Percentiles rank a stretch among this genome's conserved stretches.
Conservation (phyloP, 2,113 vertebrate genomes). For the Xiphorhynchus elegans region DNA sequence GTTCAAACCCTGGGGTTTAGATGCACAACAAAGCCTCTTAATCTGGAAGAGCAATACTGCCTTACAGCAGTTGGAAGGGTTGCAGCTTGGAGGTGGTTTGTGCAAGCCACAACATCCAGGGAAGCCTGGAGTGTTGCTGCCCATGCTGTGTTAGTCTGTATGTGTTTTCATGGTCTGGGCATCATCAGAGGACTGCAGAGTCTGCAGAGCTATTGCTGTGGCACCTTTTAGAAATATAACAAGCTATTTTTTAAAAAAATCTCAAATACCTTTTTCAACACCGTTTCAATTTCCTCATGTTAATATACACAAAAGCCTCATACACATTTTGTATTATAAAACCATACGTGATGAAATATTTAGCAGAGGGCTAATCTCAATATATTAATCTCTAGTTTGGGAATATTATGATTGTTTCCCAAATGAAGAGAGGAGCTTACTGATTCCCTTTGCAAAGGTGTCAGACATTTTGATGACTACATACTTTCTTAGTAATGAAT, state of each 20-base stretch:
- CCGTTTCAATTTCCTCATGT: neutral
- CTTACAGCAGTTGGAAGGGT: neutral
- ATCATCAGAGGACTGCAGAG: neutral
- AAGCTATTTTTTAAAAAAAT: neutral
- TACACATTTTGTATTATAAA: slow-evolving; percentile 8
- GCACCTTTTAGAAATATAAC: neutral
- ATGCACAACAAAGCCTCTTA: neutral
- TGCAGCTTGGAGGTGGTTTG: neutral
- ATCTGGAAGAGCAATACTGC: neutral
- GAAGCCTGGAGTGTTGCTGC: neutral
- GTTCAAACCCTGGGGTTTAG: neutral
- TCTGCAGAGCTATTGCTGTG: neutral
- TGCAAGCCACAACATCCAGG: neutral
- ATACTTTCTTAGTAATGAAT: slow-evolving; percentile 19
- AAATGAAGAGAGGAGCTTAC: slow-evolving; percentile 5
- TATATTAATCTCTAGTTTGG: slow-evolving; percentile 3
- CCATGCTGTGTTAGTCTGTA: neutral
- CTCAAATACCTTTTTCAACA: neutral
- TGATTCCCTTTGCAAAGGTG: neutral
- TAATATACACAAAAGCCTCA: neutral
- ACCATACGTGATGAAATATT: neutral
- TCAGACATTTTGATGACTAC: slow-evolving; percentile 16
- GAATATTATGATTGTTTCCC: slow-evolving; percentile 25
- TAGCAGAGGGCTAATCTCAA: neutral
- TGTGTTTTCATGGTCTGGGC: neutral